Conservation (phyloP, 2,888 invertebrate species). For the Drosophila mayaguana region DNA sequence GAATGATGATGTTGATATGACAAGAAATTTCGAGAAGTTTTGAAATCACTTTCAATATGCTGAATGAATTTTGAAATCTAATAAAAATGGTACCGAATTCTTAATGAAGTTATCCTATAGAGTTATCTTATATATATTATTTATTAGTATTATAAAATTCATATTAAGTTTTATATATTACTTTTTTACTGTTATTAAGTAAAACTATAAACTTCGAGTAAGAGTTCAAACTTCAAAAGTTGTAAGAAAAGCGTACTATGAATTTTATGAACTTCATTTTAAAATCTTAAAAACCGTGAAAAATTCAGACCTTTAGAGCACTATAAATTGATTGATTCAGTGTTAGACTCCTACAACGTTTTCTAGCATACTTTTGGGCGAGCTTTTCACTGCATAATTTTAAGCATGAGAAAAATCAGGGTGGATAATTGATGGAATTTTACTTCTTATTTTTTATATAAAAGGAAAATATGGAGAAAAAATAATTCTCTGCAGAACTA, state of each 20-base stretch:
- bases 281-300: background rate
- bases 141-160: too few relatives aligned
- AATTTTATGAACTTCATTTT: background rate
- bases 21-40: too few relatives aligned
- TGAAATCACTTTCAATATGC: too few relatives aligned
- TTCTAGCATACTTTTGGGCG: slow-evolving; percentile 28
- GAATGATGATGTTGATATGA: too few relatives aligned
- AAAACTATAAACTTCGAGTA: too few relatives aligned
- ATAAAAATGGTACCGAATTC: too few relatives aligned
- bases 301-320: background rate
- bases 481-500: too few relatives aligned
- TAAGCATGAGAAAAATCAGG: background rate
- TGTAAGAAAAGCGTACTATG: background rate
- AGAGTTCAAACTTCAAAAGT: background rate
- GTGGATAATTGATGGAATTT: background rate
- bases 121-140: too few relatives aligned
- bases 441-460: background rate
- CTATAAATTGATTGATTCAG: background rate
- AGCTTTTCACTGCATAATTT: slow-evolving; percentile 12
- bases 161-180: too few relatives aligned
- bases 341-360: background rate
- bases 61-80: too few relatives aligned
- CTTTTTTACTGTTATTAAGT: too few relatives aligned
- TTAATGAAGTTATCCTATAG: too few relatives aligned
- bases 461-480: background rate